Conservation (phyloP, 2,797 vertebrate species). For the Trachurus trachurus region DNA sequence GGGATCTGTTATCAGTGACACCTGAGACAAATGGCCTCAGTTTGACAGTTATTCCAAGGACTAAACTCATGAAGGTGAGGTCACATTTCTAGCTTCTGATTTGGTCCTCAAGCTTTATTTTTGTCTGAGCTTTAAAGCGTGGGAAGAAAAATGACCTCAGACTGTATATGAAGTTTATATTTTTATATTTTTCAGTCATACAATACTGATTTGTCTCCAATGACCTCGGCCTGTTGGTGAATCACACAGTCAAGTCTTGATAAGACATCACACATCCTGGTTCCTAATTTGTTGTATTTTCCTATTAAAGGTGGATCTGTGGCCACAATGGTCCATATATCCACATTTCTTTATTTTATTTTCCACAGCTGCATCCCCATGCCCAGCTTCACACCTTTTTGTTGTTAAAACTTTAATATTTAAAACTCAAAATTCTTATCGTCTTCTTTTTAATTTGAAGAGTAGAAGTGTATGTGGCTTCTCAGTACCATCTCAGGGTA, state of each 20-base stretch:
- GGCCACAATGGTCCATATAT: too few species aligned
- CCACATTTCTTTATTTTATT: not conserved
- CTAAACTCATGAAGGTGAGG: constrained; percentile 12
- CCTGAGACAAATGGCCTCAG: constrained; percentile 20
- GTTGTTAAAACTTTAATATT: too few species aligned
- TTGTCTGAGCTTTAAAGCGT: too few species aligned
- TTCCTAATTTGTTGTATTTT: constrained; percentile 5
- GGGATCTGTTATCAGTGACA: not conserved
- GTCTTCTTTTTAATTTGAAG: too few species aligned
- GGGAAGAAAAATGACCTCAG: not conserved
- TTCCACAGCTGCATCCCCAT: not conserved
- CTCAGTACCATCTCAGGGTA: too few species aligned
- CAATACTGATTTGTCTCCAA: constrained; percentile 3
- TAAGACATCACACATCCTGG: not conserved
- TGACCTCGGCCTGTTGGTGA: constrained; percentile 19
- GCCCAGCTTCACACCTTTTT: not conserved
- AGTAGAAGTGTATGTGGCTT: too few species aligned
- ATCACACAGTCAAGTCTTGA: constrained; percentile 1
- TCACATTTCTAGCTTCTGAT: not conserved
- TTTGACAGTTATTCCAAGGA: constrained; percentile 23
- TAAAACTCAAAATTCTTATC: too few species aligned
- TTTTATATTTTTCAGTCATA: too few species aligned
- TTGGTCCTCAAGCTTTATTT: too few species aligned
- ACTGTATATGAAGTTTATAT: not conserved
- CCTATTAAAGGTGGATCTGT: not conserved